Conservation (phyloP, 2,888 invertebrate species). For the Lasioglossum vierecki region DNA sequence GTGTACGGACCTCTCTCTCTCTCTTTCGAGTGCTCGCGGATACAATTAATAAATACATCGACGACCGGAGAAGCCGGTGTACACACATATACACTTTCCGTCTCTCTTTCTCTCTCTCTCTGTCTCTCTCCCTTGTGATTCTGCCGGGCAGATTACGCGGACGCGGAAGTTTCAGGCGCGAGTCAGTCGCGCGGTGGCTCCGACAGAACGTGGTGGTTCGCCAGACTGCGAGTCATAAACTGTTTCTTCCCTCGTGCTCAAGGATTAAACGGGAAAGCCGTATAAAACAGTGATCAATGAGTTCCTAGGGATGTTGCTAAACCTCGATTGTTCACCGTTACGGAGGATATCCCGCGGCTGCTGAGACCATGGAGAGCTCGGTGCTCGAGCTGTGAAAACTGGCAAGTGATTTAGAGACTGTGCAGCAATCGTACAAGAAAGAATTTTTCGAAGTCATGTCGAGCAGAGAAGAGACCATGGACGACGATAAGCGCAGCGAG, state of each 20-base stretch:
- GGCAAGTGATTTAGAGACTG: neutral
- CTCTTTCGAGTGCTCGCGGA: constrained; percentile 63
- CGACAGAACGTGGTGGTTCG: constrained; percentile 26
- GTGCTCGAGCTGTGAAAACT: constrained; percentile 9
- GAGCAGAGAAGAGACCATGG: constrained; percentile 64
- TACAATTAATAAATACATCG: constrained; percentile 63
- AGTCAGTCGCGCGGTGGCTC: constrained; percentile 16
- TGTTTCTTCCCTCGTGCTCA: neutral
- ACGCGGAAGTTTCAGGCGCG: constrained; percentile 34
- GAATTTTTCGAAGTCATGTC: constrained; percentile 51
- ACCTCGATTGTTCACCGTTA: neutral
- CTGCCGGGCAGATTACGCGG: constrained; percentile 24
- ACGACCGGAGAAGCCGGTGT: neutral
- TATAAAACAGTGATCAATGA: neutral
- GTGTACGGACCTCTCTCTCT: constrained; percentile 54
- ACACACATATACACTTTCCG: neutral
- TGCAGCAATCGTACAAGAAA: neutral
- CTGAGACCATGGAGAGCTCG: neutral
- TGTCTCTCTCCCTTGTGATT: neutral
- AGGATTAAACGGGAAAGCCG: neutral
- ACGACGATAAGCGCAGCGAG: constrained; percentile 74
- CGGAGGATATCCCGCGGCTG: neutral
- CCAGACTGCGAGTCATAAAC: neutral
- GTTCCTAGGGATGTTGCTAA: constrained; percentile 9
- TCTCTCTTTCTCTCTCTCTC: neutral